phyloP scores from a whole-genome alignment of 2,888 invertebrate species.

The Argyresthia albistria region DNA sequence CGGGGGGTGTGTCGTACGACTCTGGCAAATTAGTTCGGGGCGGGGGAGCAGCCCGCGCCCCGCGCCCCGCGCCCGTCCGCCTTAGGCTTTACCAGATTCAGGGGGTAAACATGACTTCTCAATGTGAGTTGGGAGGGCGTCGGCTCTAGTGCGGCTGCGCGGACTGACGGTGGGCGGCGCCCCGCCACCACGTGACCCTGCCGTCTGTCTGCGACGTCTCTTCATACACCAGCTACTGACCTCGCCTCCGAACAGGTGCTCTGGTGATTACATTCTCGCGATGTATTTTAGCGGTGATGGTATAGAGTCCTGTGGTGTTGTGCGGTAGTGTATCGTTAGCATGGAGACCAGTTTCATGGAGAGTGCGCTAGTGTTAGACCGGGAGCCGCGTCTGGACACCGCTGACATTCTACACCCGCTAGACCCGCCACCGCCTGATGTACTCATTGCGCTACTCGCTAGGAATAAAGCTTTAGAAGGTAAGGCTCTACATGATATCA shows the following conservation, averaged over 20 bases:
- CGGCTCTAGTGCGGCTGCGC: constrained; percentile 26
- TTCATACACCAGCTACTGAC: no score
- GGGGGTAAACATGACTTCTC: constrained; percentile 70
- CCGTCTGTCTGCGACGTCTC: constrained; percentile 12
- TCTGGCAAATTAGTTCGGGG: constrained; percentile 71
- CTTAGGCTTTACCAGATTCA: constrained; percentile 66
- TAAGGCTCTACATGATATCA: constrained; percentile 68
- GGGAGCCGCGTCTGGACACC: constrained; percentile 38
- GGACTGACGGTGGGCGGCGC: constrained; percentile 57
- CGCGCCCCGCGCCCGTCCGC: constrained; percentile 19
- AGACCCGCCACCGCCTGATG: constrained; percentile 83
- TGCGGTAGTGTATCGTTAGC: constrained; percentile 18
- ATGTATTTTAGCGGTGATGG: neutral
- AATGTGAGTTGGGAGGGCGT: constrained; percentile 53
- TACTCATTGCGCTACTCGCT: constrained; percentile 86
- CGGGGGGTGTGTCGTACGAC: constrained; percentile 69
- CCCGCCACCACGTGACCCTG: constrained; percentile 42
- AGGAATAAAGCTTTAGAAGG: constrained; percentile 93
- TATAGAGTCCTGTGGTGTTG: neutral
- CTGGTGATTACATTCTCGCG: neutral
- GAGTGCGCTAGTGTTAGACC: constrained; percentile 14
- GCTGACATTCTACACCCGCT: constrained; percentile 51
- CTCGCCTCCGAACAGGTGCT: constrained; percentile 7
- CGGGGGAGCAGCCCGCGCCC: constrained; percentile 53
- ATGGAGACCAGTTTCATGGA: constrained; percentile 36